Conservation (phyloP, 2,888 invertebrate species). For the Chirona hameri region DNA sequence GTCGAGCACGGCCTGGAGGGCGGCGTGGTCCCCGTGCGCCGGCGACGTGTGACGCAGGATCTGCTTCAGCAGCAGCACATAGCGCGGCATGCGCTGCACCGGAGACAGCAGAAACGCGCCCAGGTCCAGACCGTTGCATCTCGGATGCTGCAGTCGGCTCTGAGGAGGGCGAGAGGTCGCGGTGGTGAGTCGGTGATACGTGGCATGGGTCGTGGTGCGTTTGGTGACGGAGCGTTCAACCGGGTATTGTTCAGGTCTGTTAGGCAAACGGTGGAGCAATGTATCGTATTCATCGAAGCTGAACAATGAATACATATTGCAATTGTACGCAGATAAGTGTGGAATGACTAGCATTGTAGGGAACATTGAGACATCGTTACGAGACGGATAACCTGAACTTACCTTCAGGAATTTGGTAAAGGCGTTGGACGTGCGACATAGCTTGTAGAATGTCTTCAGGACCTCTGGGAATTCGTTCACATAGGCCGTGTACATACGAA, state of each 20-base stretch:
- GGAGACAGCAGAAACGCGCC: conserved; percentile 49
- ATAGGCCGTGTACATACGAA: conserved; percentile 49
- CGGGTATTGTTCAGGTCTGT: too few relatives aligned
- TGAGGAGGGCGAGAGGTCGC: too few relatives aligned
- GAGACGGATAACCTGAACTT: background rate
- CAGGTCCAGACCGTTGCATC: conserved; percentile 47
- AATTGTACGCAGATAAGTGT: too few relatives aligned
- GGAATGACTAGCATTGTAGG: too few relatives aligned
- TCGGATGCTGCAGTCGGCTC: conserved; percentile 43
- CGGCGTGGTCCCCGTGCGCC: conserved; percentile 48
- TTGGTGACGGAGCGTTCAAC: too few relatives aligned
- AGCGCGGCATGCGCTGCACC: conserved; percentile 50
- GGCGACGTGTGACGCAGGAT: conserved; percentile 47
- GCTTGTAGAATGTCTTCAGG: conserved; percentile 48
- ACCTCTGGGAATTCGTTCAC: conserved; percentile 50
- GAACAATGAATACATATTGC: too few relatives aligned
- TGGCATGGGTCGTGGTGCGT: too few relatives aligned
- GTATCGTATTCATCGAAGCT: too few relatives aligned
- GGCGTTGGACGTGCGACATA: conserved; percentile 45
- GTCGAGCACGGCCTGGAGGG: conserved; percentile 46
- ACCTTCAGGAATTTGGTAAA: conserved; percentile 49
- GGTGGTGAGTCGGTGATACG: too few relatives aligned
- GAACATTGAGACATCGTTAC: too few relatives aligned
- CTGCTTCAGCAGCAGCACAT: conserved; percentile 50
- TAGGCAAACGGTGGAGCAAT: too few relatives aligned